A percentile compares a stretch with the other conserved stretches of the same genome.
Conservation (phyloP, 2,797 vertebrate species). For the Sebastes trivittatus region DNA sequence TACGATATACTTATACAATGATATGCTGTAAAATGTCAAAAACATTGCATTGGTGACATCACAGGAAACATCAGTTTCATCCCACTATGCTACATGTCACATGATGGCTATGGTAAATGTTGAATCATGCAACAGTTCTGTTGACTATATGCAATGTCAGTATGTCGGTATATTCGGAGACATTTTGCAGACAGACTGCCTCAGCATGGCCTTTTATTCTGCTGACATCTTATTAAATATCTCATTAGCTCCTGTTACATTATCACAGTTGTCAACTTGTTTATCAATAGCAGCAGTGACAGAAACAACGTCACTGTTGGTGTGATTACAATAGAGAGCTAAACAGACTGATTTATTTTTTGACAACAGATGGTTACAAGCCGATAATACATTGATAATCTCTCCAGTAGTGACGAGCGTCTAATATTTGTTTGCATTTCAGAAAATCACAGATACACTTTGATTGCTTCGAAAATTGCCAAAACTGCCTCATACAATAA, state of each 20-base stretch:
- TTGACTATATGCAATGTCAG: constrained; percentile 51
- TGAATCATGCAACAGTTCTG: constrained; percentile 46
- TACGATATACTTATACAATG: constrained; percentile 47
- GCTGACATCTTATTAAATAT: constrained; percentile 53
- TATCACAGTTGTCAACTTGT: constrained; percentile 57
- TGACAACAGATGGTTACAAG: constrained; percentile 57
- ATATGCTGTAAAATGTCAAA: constrained; percentile 57
- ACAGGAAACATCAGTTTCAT: constrained; percentile 27
- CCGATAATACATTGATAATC: constrained; percentile 43
- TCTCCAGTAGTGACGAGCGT: constrained; percentile 33
- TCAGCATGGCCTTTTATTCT: constrained; percentile 56
- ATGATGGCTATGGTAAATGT: constrained; percentile 39
- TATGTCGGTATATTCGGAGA: constrained; percentile 40
- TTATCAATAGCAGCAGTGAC: constrained; percentile 51
- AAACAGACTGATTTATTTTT: constrained; percentile 38
- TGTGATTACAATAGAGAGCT: constrained; percentile 33
- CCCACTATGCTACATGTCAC: constrained; percentile 37
- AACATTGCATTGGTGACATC: constrained; percentile 42
- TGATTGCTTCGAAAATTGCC: constrained; percentile 18
- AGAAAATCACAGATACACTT: constrained; percentile 48
- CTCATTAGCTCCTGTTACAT: constrained; percentile 53
- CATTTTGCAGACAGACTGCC: constrained; percentile 41
- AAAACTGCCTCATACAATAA: constrained; percentile 30
- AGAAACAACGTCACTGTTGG: constrained; percentile 18
- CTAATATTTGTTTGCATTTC: constrained; percentile 52